Evolutionary conservation across 2,113 vertebrate species (phyloP).

Genomic region (Equus przewalskii): DNA sequence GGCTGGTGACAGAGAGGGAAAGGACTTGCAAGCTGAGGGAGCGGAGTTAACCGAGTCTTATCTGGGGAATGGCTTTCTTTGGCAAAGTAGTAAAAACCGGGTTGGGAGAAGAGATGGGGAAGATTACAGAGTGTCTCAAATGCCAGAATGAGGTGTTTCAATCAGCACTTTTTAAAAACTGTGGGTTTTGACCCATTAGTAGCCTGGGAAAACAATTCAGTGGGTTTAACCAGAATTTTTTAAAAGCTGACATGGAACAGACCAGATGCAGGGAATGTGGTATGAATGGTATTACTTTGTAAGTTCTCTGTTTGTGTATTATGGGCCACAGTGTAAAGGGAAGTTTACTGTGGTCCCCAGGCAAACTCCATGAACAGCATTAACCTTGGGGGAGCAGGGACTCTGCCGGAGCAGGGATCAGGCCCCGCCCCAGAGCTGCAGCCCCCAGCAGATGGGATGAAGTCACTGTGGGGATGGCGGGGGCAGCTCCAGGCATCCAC

Average conservation of each 20-base stretch:
- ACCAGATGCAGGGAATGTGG: background rate
- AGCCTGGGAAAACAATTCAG: background rate
- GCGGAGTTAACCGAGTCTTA: background rate
- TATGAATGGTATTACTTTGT: background rate
- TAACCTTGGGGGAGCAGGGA: background rate
- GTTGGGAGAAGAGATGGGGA: background rate
- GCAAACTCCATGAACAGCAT: background rate
- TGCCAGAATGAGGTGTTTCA: background rate
- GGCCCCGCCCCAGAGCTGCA: background rate
- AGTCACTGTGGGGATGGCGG: background rate
- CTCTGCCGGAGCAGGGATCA: background rate
- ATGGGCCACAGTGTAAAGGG: background rate
- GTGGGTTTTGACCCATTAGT: background rate
- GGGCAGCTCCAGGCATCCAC: background rate
- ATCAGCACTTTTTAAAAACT: background rate
- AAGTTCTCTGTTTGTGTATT: background rate
- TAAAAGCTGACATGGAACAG: conserved; percentile 18
- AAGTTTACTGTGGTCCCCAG: background rate
- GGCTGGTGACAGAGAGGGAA: background rate
- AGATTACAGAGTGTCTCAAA: background rate
- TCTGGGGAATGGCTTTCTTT: background rate
- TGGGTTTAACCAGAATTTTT: background rate
- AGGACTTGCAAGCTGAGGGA: background rate
- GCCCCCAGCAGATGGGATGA: background rate
- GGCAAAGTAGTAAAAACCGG: background rate